Evolutionary conservation across 2,888 invertebrate species (phyloP).

Genomic region (Sisyra nigra): DNA sequence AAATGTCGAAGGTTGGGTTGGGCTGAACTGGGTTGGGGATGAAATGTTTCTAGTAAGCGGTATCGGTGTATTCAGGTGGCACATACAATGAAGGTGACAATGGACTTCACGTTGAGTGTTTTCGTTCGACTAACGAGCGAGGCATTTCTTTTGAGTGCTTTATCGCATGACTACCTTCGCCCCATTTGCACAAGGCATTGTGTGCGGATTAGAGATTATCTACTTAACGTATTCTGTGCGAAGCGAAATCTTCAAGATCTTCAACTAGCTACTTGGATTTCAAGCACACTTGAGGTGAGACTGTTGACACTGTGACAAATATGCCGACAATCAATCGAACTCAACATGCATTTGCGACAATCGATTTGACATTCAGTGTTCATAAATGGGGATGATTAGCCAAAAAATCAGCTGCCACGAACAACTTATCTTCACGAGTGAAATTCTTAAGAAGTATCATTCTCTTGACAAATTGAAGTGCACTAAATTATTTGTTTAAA

Average conservation of each 20-base stretch:
- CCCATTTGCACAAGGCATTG: neutral
- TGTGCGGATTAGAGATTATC: neutral
- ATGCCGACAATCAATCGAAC: neutral
- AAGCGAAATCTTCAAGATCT: neutral
- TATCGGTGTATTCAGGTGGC: no score
- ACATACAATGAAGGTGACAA: neutral
- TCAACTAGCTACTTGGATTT: neutral
- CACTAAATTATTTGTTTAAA: no score
- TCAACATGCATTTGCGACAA: neutral
- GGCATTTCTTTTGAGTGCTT: neutral
- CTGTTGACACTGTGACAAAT: neutral
- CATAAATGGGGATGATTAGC: no score
- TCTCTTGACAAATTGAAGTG: no score
- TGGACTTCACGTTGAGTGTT: conserved; percentile 1
- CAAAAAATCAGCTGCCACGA: no score
- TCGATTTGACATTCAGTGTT: no score
- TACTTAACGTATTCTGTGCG: neutral
- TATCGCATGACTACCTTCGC: neutral
- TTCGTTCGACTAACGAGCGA: neutral
- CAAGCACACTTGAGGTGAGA: conserved; percentile 2
- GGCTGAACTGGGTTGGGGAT: no score
- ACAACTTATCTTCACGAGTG: no score
- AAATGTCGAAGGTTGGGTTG: no score
- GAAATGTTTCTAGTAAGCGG: no score
- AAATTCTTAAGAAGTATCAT: no score